These are phyloP conservation scores for Camelus dromedarius DNA, from an alignment of 2,113 vertebrate genomes.

Conservation along the genomic window DNA sequence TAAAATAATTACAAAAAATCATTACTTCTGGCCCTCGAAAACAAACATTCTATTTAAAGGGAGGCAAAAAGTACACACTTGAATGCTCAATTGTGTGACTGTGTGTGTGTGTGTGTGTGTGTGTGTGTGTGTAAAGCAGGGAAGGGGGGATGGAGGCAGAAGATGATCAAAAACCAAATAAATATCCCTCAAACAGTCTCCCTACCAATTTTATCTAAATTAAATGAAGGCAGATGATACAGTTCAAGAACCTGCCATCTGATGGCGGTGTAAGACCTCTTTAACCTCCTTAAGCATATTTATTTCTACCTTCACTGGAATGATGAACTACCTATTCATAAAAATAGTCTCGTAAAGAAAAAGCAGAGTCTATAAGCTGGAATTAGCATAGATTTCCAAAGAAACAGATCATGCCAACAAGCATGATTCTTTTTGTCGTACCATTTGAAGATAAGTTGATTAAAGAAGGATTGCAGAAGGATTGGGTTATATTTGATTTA, in stretches of 20 bases:
- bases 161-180: slow-evolving; percentile 42
- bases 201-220: slow-evolving; percentile 23
- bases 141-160: background rate
- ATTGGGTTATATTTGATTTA: slow-evolving; percentile 73
- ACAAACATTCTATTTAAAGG: background rate
- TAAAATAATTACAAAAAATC: background rate
- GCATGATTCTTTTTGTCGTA: slow-evolving; percentile 28
- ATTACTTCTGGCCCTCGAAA: background rate
- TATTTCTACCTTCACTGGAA: slow-evolving; percentile 33
- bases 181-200: background rate
- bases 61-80: background rate
- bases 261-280: background rate
- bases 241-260: background rate
- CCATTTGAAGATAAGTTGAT: slow-evolving; percentile 68
- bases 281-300: background rate
- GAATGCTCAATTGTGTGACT: background rate
- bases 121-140: background rate
- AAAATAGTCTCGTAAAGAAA: slow-evolving; percentile 35
- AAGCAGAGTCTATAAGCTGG: background rate
- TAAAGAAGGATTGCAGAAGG: slow-evolving; percentile 48
- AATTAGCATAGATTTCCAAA: slow-evolving; percentile 66
- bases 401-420: slow-evolving; percentile 66
- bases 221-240: background rate
- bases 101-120: too few species aligned
- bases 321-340: slow-evolving; percentile 64